Evolutionary conservation across 2,113 vertebrate genomes (phyloP).

Genomic region (Oryzias javanicus): DNA sequence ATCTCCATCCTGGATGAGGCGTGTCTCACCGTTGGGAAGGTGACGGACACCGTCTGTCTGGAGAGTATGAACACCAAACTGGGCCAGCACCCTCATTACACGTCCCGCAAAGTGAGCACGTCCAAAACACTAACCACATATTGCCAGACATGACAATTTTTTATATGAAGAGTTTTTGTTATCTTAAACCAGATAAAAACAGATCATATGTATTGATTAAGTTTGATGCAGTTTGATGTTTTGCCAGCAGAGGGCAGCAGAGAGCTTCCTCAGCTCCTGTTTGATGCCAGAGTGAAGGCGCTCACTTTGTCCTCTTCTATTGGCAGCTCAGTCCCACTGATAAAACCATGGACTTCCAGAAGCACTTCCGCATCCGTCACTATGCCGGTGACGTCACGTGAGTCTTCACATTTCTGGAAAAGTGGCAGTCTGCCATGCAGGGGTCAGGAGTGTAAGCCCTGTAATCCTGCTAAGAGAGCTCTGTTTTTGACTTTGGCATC

Average conservation of each 20-base stretch:
- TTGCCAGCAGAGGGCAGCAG: slow-evolving; percentile 56
- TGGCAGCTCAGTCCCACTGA: slow-evolving; percentile 84
- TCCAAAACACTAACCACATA: no score
- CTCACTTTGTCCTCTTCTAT: background rate
- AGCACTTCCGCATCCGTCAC: slow-evolving; percentile 91
- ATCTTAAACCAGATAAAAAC: no score
- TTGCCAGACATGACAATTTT: no score
- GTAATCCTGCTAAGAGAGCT: slow-evolving; percentile 39
- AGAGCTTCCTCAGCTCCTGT: slow-evolving; percentile 28
- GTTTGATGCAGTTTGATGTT: slow-evolving; percentile 28
- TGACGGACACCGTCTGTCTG: slow-evolving; percentile 87
- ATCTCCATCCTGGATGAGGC: slow-evolving; percentile 90
- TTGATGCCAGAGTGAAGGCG: slow-evolving; percentile 43
- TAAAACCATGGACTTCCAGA: slow-evolving; percentile 90
- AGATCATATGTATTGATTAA: no score
- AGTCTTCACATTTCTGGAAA: slow-evolving; percentile 52
- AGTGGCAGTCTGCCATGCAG: background rate
- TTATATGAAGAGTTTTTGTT: no score
- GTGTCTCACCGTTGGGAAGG: slow-evolving; percentile 81
- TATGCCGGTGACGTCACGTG: slow-evolving; percentile 92
- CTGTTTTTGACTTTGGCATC: slow-evolving; percentile 12
- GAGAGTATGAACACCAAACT: slow-evolving; percentile 86
- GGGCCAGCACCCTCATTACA: slow-evolving; percentile 87
- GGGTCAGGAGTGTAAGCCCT: slow-evolving; percentile 19
- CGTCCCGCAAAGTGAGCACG: slow-evolving; percentile 84